These are phyloP conservation scores for Xestia rhomboidea DNA, from an alignment of 2,888 invertebrate genomes.

Conservation along the genomic window DNA sequence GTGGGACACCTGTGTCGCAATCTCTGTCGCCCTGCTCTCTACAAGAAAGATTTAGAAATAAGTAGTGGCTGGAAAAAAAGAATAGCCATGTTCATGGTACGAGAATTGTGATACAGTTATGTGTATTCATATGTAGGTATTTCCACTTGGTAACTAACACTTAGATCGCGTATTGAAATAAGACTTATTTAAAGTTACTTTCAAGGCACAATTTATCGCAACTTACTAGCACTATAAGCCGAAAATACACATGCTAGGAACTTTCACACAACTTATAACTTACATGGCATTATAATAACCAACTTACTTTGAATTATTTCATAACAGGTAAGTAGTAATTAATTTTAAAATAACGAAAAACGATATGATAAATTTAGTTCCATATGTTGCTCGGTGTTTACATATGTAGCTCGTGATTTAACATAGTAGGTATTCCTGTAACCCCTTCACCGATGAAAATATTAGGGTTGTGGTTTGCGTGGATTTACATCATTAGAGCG, in stretches of 20 bases:
- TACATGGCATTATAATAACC: too few relatives aligned
- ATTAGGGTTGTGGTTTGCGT: background rate
- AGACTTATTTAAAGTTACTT: background rate
- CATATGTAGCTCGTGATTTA: background rate
- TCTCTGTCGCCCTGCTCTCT: conserved; percentile 41
- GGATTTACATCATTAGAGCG: background rate
- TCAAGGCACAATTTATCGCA: background rate
- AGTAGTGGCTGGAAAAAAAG: conserved; percentile 18
- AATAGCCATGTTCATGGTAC: background rate
- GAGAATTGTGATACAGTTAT: background rate
- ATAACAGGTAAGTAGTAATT: background rate
- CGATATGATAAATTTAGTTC: too few relatives aligned
- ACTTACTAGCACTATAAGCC: too few relatives aligned
- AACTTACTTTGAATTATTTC: background rate
- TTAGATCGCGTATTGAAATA: background rate
- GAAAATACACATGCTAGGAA: too few relatives aligned
- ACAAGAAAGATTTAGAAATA: conserved; percentile 42
- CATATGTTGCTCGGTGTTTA: too few relatives aligned
- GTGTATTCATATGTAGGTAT: background rate
- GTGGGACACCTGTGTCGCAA: conserved; percentile 58
- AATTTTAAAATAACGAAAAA: background rate
- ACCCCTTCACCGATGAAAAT: background rate
- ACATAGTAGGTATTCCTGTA: background rate
- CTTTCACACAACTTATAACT: too few relatives aligned
- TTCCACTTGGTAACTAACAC: background rate